Base-by-base conservation (phyloP, 2,888 invertebrate species). In the Drosophila nr. fundita region DNA sequence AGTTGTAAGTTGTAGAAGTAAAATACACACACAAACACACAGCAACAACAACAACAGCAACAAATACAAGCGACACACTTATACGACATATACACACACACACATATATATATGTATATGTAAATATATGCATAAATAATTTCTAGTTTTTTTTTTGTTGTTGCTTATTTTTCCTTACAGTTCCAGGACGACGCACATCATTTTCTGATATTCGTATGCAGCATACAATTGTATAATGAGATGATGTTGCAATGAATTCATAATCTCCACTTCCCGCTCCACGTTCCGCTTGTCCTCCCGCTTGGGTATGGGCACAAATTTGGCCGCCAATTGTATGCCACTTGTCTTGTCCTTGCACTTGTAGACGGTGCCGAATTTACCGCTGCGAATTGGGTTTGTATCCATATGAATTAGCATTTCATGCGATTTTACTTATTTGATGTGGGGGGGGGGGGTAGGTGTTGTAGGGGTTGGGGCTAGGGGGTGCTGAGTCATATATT, bases 341-440 rank as follows among this genome's bases (percentile, higher is more conserved):
- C 96, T 96, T 62, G 94, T 94, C 93, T 97, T 97, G 93, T 99
- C 98, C 61, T 95, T 95, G 93, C 99, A 99, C 91, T 96, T 95
- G 94, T 97, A 99, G 49, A 99, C 99, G 42, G 98, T 98, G 71
- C 99, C 99, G 93, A 99, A 99, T 95, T 99, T 99, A 6, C 99
- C 99, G 91, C 99, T 99, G 94, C 68, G 94, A 61, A 68, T 78
- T 61, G 59, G 36, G 18, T 24, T 40, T 55, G n/a, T 57, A 40
- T 11, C 49, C 38, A 45, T 57, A 59, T 77, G 80, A 94, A 94
- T 87, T 80, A 78, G 68, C 61, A 70, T 59, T 59, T 59, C 73
- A 76, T 63, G 54, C 54, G 42, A 53, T 34, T 48, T 55, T 18
- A 18, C 38, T 18, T 18, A 4, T n/a, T 50, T 36, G 36, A 15